A percentile compares a stretch with the other conserved stretches of the same genome.
Evolutionary conservation across 1,140 invertebrate genomes (phyloP).

Genomic region (Apocrypta bakeri): DNA sequence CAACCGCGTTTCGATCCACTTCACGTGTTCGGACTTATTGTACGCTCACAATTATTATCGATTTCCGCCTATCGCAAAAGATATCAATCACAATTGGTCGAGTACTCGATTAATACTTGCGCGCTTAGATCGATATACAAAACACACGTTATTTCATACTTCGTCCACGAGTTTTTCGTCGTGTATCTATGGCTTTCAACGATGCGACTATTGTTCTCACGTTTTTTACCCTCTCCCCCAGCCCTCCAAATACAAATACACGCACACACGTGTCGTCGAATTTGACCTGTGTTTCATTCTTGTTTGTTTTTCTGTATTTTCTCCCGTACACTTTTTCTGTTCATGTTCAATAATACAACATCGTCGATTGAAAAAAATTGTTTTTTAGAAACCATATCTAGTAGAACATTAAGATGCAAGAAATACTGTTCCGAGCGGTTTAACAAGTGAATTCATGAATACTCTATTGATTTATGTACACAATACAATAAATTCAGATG

Average conservation of each 20-base stretch:
- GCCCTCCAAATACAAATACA: neutral
- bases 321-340: neutral
- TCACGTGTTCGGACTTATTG: constrained; percentile 34
- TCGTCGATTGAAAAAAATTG: neutral
- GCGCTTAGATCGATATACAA: constrained; percentile 15
- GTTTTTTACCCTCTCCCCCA: no score
- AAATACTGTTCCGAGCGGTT: neutral
- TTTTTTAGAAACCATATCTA: neutral
- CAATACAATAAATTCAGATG: constrained; percentile 39
- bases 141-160: constrained; percentile 23
- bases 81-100: constrained; percentile 45
- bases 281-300: neutral
- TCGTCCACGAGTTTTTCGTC: neutral
- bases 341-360: constrained; percentile 27
- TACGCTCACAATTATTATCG: constrained; percentile 52
- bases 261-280: neutral
- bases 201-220: neutral
- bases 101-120: constrained; percentile 48
- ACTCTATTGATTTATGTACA: constrained; percentile 49
- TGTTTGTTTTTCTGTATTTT: neutral
- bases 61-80: constrained; percentile 39
- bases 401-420: neutral
- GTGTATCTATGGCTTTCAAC: neutral
- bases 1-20: constrained; percentile 22
- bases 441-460: neutral